Evolutionary conservation across 2,113 vertebrate genomes (phyloP), one percentile per base, ranked within the genome.

Genomic region (Plecturocebus donacophilus): DNA sequence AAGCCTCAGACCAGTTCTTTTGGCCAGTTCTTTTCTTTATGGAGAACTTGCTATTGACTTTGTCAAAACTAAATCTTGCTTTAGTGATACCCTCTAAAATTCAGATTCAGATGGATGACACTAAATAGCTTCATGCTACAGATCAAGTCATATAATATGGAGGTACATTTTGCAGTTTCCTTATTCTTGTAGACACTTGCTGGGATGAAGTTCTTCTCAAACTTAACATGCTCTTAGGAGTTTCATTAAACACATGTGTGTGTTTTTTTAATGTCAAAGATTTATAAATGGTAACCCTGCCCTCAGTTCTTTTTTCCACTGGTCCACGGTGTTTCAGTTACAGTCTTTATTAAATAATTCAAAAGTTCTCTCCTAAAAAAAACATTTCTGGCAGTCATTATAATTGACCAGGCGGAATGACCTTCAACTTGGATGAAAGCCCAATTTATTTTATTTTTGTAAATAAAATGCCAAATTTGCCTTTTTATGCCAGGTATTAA

Each of bases 301-400:
- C 32, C 47, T 94, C 11, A 70, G 42, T 38, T 45, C 16, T 87
- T 76, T 91, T n/a, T 68, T 66, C 90, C 49, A 45, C 6, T 64
- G 9, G 32, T 52, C 35, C 25, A 1, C 70, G 40, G 71, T 30
- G 17, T 76, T 96, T 96, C 64, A 90, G 10, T 88, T 79, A 21
- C 61, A 56, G 61, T 64, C 4, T 88, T 79, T 90, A 75, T 19
- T 96, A 38, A 90, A 68, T 92, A 83, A 90, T 93, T 90, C 11
- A 71, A 79, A 93, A 76, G 27, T 21, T 64, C 56, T 90, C 71
- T 90, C 70, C 61, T 84, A 75, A 96, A 68, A 68, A 16, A 16
- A 71, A 42, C 38, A 58, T 82, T 56, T 82, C 19, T 96, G 45
- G 10, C 40, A 40, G 30, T 68, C 20, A 54, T 81, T n/a, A 42